Base-by-base conservation (phyloP, 2,797 vertebrate species). In the Apogon talboti region DNA sequence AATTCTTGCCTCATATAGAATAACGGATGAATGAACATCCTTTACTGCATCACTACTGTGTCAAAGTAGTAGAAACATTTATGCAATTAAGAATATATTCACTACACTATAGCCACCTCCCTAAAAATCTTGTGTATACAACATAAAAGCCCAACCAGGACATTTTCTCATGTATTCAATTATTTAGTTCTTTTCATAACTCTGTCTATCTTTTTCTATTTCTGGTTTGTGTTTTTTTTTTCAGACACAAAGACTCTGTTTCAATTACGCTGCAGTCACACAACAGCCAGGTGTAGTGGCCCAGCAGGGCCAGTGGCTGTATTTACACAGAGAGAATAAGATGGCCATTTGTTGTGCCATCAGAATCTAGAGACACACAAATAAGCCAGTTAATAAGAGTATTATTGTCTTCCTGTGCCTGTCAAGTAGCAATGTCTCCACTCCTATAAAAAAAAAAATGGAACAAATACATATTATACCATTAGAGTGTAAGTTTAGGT, bases 171-270 rank as follows among this genome's bases (percentile, higher is more conserved):
- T 8, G 18, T 67, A 15, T 82, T 85, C 0, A 79, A 84, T 76
- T 37, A 85, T 87, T 85, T 54, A 77, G 28, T 33, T 73, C 13
- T 71, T 71, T 68, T 59, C 16, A 77, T 70, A 51, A 66, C 46
- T 66, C 33, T 12, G 21, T 75, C n/a, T n/a, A 66, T 79, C 47
- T 24, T 71, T 59, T 73, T 74, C 55, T 78, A 73, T 79, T 78
- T 60, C 50, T 57, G 57, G 67, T 50, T 50, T 52, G 51, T 43
- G n/a, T 71, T 78, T 76, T 54, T 71, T 78, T 35, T 35, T 35
- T 8, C 40, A 42, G 54, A 66, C 45, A 52, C 56, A 69, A 49
- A 62, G 51, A 69, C 58, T 5, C 4, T 4, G 42, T 60, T 53
- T 74, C 51, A 49, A 45, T 66, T 56, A 9, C 52, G 54, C 38